phyloP scores from a whole-genome alignment of 2,113 vertebrate species.

The Anoplopoma fimbria region DNA sequence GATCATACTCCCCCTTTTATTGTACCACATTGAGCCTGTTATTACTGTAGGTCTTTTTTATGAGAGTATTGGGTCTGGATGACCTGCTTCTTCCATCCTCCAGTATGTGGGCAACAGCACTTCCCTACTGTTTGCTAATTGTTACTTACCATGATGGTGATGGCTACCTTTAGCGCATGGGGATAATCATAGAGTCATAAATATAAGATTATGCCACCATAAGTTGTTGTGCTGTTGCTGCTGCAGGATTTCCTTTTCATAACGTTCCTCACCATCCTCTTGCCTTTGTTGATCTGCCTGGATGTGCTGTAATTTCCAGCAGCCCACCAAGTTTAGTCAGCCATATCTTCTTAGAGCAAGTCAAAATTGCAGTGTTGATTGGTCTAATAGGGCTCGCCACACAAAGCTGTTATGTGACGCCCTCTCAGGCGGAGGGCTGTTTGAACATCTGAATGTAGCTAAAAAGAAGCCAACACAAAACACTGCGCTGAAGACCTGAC shows the following conservation, averaged over 20 bases:
- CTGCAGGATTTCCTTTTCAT: conserved; percentile 8
- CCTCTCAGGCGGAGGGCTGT: conserved; percentile 14
- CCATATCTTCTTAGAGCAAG: conserved; percentile 39
- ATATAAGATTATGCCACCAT: conserved; percentile 12
- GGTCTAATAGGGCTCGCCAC: conserved; percentile 35
- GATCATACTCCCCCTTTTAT: neutral
- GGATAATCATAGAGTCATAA: conserved; percentile 33
- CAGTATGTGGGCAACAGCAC: conserved; percentile 20
- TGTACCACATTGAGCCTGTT: conserved; percentile 37
- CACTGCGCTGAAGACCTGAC: neutral
- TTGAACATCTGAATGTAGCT: conserved; percentile 46
- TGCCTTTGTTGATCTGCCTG: conserved; percentile 30
- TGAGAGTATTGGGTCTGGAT: conserved; percentile 2
- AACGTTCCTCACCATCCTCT: neutral
- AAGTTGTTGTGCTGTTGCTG: conserved; percentile 12
- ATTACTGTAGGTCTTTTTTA: conserved; percentile 52
- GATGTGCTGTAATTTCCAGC: conserved; percentile 30
- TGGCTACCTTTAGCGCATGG: conserved; percentile 6
- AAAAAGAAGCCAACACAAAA: neutral
- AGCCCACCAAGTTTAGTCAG: conserved; percentile 4
- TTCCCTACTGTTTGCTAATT: conserved; percentile 57
- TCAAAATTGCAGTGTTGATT: conserved; percentile 52
- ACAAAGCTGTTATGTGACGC: conserved; percentile 13
- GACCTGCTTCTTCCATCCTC: conserved; percentile 17
- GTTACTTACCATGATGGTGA: conserved; percentile 35